Conservation (phyloP, 2,888 invertebrate genomes). For the Cantharis flavilabris region DNA sequence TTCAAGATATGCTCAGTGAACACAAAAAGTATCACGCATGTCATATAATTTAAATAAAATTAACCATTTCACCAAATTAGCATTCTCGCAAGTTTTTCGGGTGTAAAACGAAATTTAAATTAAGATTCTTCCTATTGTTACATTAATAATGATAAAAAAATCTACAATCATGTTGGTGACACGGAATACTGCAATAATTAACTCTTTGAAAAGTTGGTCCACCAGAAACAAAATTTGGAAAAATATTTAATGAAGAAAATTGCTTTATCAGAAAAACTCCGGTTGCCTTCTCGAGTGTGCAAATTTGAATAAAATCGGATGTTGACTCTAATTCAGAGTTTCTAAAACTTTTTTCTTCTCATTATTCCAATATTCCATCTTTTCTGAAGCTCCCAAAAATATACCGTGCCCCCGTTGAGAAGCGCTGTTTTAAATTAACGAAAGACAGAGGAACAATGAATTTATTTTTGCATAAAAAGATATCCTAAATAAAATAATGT, state of each 20-base stretch:
- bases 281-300: not conserved
- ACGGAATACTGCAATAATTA: not conserved
- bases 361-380: not conserved
- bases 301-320: too few relatives aligned
- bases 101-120: not conserved
- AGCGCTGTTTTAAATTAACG: not conserved
- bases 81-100: not conserved
- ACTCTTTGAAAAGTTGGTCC: not conserved
- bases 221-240: not conserved
- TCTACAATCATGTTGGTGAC: not conserved
- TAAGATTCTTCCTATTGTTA: not conserved
- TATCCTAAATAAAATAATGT: not conserved
- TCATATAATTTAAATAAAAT: slow-evolving; percentile 10
- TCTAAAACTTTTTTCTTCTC: not conserved
- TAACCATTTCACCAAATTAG: slow-evolving; percentile 13
- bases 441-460: not conserved
- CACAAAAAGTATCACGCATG: slow-evolving; percentile 5
- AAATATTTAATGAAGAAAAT: not conserved
- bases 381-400: not conserved
- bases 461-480: not conserved
- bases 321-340: not conserved
- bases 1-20: slow-evolving; percentile 8
- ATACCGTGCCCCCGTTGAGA: not conserved
- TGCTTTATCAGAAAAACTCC: too few relatives aligned
- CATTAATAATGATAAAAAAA: not conserved